These are phyloP conservation scores for Macrocentrus cingulum DNA, from an alignment of 1,140 invertebrate genomes.

Conservation along the genomic window DNA sequence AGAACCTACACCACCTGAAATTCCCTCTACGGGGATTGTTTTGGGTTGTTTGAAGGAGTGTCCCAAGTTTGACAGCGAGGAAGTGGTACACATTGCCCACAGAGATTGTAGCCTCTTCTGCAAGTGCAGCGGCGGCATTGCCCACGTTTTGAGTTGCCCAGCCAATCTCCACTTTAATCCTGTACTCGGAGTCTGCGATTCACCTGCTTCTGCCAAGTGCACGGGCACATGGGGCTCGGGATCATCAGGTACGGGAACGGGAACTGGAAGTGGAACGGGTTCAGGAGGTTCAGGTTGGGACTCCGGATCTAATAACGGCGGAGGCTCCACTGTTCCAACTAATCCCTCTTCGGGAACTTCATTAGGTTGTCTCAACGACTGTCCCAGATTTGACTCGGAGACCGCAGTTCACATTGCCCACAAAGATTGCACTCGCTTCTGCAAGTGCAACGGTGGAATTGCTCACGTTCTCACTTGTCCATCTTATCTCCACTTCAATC, in stretches of 20 bases:
- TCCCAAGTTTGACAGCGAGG: not conserved
- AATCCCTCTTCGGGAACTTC: not conserved
- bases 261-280: no score
- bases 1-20: not conserved
- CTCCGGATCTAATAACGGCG: not conserved
- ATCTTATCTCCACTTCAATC: conserved; percentile 55
- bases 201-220: conserved; percentile 17
- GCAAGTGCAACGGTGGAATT: conserved; percentile 39
- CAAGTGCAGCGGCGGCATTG: conserved; percentile 37
- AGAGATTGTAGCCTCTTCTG: conserved; percentile 42
- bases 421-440: conserved; percentile 41
- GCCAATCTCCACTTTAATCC: conserved; percentile 56
- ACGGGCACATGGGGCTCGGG: no score
- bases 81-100: conserved; percentile 31
- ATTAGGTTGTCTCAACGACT: conserved; percentile 20
- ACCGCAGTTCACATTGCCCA: conserved; percentile 31
- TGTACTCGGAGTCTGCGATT: conserved; percentile 49
- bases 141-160: conserved; percentile 36
- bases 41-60: conserved; percentile 26
- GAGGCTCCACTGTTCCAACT: not conserved
- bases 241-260: no score
- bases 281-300: no score
- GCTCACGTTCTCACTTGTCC: conserved; percentile 37
- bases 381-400: not conserved
- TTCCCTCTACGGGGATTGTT: not conserved